Base-by-base conservation (phyloP, 2,888 invertebrate species). In the Choristoneura rosaceana region DNA sequence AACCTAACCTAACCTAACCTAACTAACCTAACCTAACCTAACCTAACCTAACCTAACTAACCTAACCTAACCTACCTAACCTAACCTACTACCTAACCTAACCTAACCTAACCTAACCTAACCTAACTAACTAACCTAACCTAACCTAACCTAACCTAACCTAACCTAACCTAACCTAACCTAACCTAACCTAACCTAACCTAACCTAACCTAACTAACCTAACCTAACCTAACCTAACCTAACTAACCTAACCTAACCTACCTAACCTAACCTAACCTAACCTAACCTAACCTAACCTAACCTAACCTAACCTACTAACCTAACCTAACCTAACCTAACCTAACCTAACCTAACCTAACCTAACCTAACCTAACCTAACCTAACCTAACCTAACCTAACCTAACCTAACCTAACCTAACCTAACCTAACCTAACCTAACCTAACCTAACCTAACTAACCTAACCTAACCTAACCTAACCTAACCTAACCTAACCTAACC, bases 371-470 rank as follows among this genome's bases (percentile, higher is more conserved):
- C 70, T 64, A 70, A 70, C 70, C 70, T 64, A 64, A 64, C 70
- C 64, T 64, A 70, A 70, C 70, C 58, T 64, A 70, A 55, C 64
- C 64, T 47, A 69, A 61, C 61, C 47, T 66, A 71, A 69, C 70
- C 62, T 61, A 67, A 50, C 67, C 62, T 61, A 71, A 61, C 62
- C 45, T 61, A 71, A 61, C 68, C 61, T 61, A 67, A 61, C 65
- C 50, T 58, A 52, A 67, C 71, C 67, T 52, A 67, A 73, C 74
- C 74, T 70, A 70, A 75, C 71, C n/a, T n/a, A n/a, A n/a, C n/a
- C n/a, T n/a, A n/a, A n/a, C n/a, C n/a, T n/a, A n/a, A n/a, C 75
- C 69, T 69, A 74, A 71, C 74, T 68, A 74, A 73, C 74, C 75
- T 74, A 74, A 75, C 74, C 75, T 74, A 74, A 74, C 69, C 73